phyloP scores from a whole-genome alignment of 2,888 invertebrate genomes.

The Drosophila prostipennis region DNA sequence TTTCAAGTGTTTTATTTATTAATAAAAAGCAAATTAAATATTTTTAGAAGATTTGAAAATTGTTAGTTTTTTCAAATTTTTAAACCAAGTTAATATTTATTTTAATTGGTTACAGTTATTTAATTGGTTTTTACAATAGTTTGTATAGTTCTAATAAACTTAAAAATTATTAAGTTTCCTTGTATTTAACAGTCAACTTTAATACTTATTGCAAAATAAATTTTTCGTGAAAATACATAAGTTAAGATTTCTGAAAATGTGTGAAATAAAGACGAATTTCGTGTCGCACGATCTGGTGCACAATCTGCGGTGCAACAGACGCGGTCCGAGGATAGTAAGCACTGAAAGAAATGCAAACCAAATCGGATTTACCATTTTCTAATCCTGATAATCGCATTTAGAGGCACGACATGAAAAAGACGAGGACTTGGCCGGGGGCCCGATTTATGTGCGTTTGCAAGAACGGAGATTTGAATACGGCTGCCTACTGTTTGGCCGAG shows the following conservation, averaged over 20 bases:
- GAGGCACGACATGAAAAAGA: constrained; percentile 23
- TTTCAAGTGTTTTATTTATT: no score
- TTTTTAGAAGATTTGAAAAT: no score
- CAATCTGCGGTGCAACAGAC: constrained; percentile 33
- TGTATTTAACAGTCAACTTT: not conserved
- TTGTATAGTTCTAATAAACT: not conserved
- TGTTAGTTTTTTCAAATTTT: no score
- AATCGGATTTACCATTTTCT: no score
- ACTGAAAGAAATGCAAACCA: no score
- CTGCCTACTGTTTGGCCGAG: constrained; percentile 71
- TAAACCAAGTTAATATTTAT: no score
- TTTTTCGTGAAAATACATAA: constrained; percentile 9
- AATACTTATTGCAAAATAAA: constrained; percentile 30
- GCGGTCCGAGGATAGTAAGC: constrained; percentile 1
- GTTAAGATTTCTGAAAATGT: constrained; percentile 41
- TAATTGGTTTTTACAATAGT: no score
- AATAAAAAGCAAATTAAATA: no score
- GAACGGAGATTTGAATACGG: constrained; percentile 78
- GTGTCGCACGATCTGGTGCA: constrained; percentile 56
- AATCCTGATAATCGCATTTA: not conserved
- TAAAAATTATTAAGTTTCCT: not conserved
- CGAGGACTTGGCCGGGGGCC: constrained; percentile 45
- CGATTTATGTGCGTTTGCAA: constrained; percentile 76
- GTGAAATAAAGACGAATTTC: constrained; percentile 37
- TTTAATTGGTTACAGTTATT: no score